Conservation (phyloP, 2,888 invertebrate genomes). For the Chloroclystis v-ata region DNA sequence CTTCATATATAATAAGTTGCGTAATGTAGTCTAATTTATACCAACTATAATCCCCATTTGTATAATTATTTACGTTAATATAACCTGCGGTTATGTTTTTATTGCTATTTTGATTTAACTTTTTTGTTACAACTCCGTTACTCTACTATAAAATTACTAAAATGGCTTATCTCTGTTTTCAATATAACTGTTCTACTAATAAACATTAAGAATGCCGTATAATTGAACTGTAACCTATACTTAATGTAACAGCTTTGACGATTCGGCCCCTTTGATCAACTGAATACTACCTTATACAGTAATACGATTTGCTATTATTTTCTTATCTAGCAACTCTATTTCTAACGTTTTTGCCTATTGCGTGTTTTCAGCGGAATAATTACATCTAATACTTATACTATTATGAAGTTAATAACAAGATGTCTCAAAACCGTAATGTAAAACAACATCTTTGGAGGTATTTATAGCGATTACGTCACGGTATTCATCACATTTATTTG, state of each 20-base stretch:
- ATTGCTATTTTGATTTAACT: not conserved
- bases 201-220: constrained; percentile 16
- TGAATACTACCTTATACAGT: not conserved
- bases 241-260: constrained; percentile 13
- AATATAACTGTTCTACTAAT: constrained; percentile 19
- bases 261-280: constrained; percentile 14
- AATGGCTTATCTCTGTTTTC: constrained; percentile 15
- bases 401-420: no score
- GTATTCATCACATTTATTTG: constrained; percentile 2
- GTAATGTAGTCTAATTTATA: not conserved
- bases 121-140: not conserved
- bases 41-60: not conserved
- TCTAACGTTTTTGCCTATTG: not conserved
- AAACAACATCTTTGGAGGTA: not conserved
- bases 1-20: not conserved
- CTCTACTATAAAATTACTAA: constrained; percentile 3
- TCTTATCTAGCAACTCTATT: not conserved
- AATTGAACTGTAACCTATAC: constrained; percentile 13
- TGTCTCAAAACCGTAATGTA: no score
- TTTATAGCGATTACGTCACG: not conserved
- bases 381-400: no score
- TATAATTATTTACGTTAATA: not conserved
- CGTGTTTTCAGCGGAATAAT: not conserved
- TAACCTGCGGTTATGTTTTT: not conserved
- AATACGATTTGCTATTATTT: constrained; percentile 2